Conservation (phyloP, 2,888 invertebrate species). For the Stenodera caucasica region DNA sequence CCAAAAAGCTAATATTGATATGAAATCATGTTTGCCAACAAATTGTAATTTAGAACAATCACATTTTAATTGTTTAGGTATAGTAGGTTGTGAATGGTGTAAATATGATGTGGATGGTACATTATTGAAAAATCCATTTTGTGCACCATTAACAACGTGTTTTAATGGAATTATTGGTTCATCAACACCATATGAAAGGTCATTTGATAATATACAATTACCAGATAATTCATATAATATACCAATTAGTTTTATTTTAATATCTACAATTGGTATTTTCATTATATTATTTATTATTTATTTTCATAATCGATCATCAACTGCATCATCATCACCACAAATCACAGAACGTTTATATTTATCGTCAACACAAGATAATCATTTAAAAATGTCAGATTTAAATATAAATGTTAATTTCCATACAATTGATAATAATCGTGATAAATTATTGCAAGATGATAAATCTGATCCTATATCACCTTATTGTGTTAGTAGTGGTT, state of each 20-base stretch:
- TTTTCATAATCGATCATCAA: conserved; percentile 70
- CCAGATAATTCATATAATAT: conserved; percentile 62
- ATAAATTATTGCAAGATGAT: conserved; percentile 65
- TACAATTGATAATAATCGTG: conserved; percentile 66
- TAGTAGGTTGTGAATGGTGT: conserved; percentile 93
- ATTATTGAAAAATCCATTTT: conserved; percentile 73
- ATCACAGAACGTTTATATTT: conserved; percentile 57
- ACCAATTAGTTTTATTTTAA: conserved; percentile 81
- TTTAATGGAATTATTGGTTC: conserved; percentile 86
- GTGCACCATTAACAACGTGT: conserved; percentile 78
- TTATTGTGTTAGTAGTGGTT: conserved; percentile 82
- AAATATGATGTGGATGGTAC: conserved; percentile 75
- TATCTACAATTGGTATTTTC: conserved; percentile 63
- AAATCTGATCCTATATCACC: conserved; percentile 77
- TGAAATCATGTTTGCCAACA: conserved; percentile 67
- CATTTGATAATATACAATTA: conserved; percentile 57
- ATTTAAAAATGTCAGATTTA: conserved; percentile 72
- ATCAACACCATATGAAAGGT: conserved; percentile 79
- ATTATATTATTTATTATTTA: conserved; percentile 73
- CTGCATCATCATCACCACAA: conserved; percentile 55
- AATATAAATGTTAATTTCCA: conserved; percentile 71
- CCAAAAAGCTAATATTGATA: conserved; percentile 32
- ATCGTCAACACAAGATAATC: conserved; percentile 60
- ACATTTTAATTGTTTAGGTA: conserved; percentile 67
- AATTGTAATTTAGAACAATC: conserved; percentile 68